These are phyloP conservation scores for Epizoanthus scotinus DNA, from an alignment of 92 coral and sea anemone genomes.

Conservation along the genomic window DNA sequence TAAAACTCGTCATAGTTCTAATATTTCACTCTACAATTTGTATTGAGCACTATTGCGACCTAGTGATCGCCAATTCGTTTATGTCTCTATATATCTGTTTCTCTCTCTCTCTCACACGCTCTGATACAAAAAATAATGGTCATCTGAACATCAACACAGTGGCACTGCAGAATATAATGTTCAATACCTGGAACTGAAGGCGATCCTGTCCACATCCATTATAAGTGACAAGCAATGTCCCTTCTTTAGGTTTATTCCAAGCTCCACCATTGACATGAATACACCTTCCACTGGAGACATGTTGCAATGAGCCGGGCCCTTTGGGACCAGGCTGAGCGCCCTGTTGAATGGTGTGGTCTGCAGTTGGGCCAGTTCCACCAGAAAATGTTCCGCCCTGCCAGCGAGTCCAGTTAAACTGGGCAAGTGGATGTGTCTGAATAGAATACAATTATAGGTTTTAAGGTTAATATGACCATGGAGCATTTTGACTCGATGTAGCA, in stretches of 20 bases:
- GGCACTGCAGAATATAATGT: no score
- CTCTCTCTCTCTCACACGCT: no score
- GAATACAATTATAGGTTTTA: not conserved
- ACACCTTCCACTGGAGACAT: conserved; percentile 73
- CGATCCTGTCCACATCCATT: conserved; percentile 80
- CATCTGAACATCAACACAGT: no score
- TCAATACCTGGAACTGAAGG: conserved; percentile 63
- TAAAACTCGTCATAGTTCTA: no score
- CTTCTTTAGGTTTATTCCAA: conserved; percentile 53
- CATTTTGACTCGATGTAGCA: no score
- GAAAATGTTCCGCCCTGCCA: conserved; percentile 88
- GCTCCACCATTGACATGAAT: conserved; percentile 74
- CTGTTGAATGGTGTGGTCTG: conserved; percentile 88
- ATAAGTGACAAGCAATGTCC: conserved; percentile 73
- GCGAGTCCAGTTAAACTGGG: conserved; percentile 88
- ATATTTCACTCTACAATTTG: no score
- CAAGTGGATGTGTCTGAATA: conserved; percentile 24
- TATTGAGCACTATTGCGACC: no score
- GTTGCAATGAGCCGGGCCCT: conserved; percentile 95
- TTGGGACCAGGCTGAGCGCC: conserved; percentile 69
- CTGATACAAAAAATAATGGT: no score
- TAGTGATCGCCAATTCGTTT: no score
- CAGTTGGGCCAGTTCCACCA: conserved; percentile 75
- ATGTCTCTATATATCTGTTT: no score
- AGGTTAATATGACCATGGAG: no score